phyloP scores from a whole-genome alignment of 2,113 vertebrate genomes.

The Dendrocopos noguchii region DNA sequence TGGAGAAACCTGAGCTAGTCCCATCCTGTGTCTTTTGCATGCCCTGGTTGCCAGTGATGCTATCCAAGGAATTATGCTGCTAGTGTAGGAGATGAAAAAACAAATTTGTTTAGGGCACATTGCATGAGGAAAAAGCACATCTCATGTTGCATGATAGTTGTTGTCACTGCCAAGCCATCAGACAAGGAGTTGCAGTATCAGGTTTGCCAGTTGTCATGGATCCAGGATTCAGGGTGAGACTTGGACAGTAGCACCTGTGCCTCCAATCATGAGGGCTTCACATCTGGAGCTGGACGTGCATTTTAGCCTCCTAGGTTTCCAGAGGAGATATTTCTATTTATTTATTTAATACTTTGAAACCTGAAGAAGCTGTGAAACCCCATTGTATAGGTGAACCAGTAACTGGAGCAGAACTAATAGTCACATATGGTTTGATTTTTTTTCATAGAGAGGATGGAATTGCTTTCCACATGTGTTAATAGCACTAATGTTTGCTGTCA shows the following conservation, averaged over 20 bases:
- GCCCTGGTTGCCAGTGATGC: neutral
- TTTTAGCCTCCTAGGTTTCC: neutral
- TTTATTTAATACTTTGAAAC: neutral
- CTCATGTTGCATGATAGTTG: neutral
- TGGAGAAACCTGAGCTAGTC: neutral
- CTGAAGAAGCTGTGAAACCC: neutral
- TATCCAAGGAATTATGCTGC: neutral
- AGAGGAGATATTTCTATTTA: neutral
- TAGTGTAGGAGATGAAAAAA: neutral
- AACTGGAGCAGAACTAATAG: neutral
- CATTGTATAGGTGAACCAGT: neutral
- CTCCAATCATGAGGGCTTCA: fast-evolving
- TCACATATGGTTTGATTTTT: fast-evolving
- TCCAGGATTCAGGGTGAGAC: neutral
- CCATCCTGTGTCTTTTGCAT: neutral
- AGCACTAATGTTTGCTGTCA: fast-evolving
- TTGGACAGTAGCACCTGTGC: neutral
- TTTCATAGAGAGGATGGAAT: neutral
- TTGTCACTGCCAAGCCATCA: neutral
- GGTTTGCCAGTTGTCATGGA: neutral
- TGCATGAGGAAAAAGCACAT: neutral
- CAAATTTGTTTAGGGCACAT: fast-evolving
- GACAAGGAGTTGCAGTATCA: neutral
- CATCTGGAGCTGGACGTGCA: neutral
- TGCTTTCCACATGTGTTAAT: fast-evolving